Evolutionary conservation across 2,113 vertebrate species (phyloP).

Genomic region (Pomatorhinus ruficollis): DNA sequence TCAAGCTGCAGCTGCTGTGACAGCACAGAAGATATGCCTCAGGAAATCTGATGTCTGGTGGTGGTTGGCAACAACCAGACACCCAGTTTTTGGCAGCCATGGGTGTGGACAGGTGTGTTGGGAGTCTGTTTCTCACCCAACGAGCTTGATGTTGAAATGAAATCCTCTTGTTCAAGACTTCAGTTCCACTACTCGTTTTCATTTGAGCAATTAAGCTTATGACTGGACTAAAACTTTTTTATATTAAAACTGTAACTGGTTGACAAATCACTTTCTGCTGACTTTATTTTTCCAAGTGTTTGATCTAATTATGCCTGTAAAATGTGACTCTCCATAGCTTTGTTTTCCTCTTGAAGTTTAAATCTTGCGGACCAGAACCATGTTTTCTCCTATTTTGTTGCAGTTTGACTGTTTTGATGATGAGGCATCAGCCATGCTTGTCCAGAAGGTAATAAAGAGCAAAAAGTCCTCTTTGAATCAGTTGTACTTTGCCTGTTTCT

Average conservation of each 20-base stretch:
- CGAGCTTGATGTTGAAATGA: background rate
- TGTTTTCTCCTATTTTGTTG: background rate
- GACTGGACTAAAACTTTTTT: conserved; percentile 43
- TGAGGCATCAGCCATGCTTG: background rate
- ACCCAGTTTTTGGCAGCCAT: rapidly evolving
- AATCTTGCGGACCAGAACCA: background rate
- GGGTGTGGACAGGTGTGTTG: background rate
- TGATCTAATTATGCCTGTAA: background rate
- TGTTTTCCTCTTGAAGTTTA: background rate
- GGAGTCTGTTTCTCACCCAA: background rate
- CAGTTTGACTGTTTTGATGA: background rate
- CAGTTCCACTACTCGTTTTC: background rate
- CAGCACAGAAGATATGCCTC: background rate
- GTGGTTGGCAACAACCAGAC: background rate
- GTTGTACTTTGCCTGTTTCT: background rate
- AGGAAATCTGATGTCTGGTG: background rate
- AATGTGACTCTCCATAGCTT: background rate
- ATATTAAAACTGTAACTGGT: conserved; percentile 43
- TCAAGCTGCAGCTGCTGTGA: background rate
- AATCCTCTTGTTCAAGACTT: background rate
- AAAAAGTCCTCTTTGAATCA: background rate
- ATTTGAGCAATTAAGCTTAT: background rate
- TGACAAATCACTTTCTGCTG: background rate
- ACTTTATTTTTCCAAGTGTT: background rate
- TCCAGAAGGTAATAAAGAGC: conserved; percentile 27